phyloP scores from a whole-genome alignment of 2,797 vertebrate species.

The Gymnoscopelus microlampas region DNA sequence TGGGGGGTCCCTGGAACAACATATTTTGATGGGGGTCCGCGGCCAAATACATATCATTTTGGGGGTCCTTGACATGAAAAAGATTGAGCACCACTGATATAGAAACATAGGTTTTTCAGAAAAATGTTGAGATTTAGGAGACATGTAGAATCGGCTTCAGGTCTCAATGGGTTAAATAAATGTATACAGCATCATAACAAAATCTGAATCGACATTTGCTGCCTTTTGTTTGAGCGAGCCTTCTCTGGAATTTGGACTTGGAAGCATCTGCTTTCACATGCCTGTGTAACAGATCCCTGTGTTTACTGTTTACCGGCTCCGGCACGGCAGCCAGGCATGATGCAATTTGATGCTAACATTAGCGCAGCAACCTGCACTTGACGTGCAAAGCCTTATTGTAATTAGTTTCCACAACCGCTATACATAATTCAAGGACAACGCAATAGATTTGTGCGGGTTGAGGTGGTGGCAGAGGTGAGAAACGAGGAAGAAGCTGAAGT shows the following conservation, averaged over 20 bases:
- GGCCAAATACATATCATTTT: too few species aligned
- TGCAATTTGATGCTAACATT: conserved; percentile 50
- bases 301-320: conserved; percentile 15
- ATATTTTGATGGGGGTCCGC: too few species aligned
- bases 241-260: conserved; percentile 38
- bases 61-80: too few species aligned
- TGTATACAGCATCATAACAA: too few species aligned
- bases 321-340: conserved; percentile 44
- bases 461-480: background rate
- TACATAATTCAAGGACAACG: background rate
- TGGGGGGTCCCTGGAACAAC: too few species aligned
- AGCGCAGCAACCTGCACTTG: conserved; percentile 29
- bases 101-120: too few species aligned
- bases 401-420: conserved; percentile 3
- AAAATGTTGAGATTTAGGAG: too few species aligned
- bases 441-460: background rate
- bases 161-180: too few species aligned
- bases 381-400: background rate
- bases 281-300: background rate
- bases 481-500: background rate
- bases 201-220: conserved; percentile 35
- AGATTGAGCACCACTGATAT: too few species aligned
- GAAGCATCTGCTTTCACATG: conserved; percentile 38
- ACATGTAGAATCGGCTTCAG: too few species aligned
- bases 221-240: conserved; percentile 27